phyloP scores from a whole-genome alignment of 2,888 invertebrate species.

The Labia minor region DNA sequence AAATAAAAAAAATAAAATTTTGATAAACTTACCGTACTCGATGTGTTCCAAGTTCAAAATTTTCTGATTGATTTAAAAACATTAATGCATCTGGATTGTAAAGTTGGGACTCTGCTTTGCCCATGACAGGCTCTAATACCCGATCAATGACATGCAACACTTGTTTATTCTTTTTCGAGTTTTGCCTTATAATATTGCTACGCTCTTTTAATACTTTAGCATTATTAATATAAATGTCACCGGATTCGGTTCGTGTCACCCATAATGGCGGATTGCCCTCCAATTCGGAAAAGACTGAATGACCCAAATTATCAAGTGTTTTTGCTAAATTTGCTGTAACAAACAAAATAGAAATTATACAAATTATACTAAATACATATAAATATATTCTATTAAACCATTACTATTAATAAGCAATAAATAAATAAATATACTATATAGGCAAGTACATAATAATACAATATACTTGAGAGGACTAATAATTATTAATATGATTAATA shows the following conservation, averaged over 20 bases:
- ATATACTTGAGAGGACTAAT: no score
- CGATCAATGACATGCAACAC: constrained; percentile 80
- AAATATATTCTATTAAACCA: no score
- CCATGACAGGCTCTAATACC: constrained; percentile 62
- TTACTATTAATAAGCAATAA: no score
- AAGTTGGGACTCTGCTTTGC: constrained; percentile 45
- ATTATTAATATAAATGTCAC: constrained; percentile 75
- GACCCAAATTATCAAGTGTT: constrained; percentile 55
- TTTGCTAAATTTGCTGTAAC: constrained; percentile 62
- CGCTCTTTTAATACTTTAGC: constrained; percentile 61
- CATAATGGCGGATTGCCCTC: constrained; percentile 78
- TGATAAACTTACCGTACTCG: constrained; percentile 51
- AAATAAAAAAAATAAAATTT: background rate
- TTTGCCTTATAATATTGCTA: constrained; percentile 52
- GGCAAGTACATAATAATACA: no score
- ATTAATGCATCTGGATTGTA: constrained; percentile 73
- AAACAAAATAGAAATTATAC: constrained; percentile 15
- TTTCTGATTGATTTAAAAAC: constrained; percentile 66
- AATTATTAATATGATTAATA: no score
- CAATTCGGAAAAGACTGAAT: constrained; percentile 62
- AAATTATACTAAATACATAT: no score
- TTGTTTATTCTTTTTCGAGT: constrained; percentile 45
- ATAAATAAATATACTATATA: no score
- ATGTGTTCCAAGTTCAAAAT: constrained; percentile 58
- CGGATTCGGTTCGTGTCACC: constrained; percentile 55